Base-by-base conservation (phyloP, 2,888 invertebrate species). In the Diaphora mendica region DNA sequence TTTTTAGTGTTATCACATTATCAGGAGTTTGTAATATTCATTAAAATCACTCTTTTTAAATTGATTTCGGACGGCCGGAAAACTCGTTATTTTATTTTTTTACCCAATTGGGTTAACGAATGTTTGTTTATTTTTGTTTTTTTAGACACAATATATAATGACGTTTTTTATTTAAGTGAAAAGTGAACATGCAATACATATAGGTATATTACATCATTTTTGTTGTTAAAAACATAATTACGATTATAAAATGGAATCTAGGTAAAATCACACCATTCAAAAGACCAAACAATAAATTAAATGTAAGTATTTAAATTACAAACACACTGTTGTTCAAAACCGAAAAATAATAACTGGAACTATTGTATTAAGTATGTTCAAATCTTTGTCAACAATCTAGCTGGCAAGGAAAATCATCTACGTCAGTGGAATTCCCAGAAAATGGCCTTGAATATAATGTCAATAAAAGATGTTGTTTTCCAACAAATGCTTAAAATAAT, bases 341-440 rank as follows among this genome's bases (percentile, higher is more conserved):
- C 5, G 8, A 30, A 33, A 30, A 62, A 62, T 62, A 62, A 62
- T 7, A 62, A 62, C 62, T 26, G 30, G 62, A 62, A 62, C 7
- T 30, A 62, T 62, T 62, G 68, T 15, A 35, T 68, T 26, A 51
- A 17, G n/a, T 68, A 15, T 55, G 17, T 55, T 23, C 20, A 67
- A 23, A 55, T 44, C 23, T 55, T 72, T 39, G 64, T 65, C 68
- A 42, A 15, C 39, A 51, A 64, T 69, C n/a, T 30, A 11, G 26
- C 39, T 69, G 39, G 23, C 51, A 51, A 64, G 30, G 55, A 44
- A 42, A 8, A 42, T 51, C 13, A 73, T 17, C 17, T 35, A 65
- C 73, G 65, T 69, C 73, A 73, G 42, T 33, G 62, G 59, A 42
- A 69, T 69, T 66, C 69, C 59, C 65, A 69, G 73, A 69, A 69